Evolutionary conservation across 2,113 vertebrate species (phyloP).

Genomic region (Carassius auratus): DNA sequence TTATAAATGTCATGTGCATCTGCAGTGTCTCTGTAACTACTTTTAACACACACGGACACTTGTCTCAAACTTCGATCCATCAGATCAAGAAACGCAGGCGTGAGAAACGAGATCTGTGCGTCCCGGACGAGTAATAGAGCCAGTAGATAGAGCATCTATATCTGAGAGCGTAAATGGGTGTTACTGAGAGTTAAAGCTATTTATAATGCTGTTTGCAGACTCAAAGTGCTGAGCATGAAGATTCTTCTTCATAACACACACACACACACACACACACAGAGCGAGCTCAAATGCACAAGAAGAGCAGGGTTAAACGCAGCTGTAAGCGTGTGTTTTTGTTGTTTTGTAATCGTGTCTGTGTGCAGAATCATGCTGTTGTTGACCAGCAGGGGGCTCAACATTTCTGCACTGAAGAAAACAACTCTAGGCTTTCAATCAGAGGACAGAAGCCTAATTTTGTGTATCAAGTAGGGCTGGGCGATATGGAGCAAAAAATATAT

Average conservation of each 20-base stretch:
- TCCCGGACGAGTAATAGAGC: not conserved
- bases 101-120: not conserved
- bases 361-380: not conserved
- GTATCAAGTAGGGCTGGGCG: no score
- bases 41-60: not conserved
- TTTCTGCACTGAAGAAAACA: not conserved
- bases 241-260: not conserved
- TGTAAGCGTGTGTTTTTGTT: not conserved
- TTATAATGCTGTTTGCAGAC: constrained; percentile 37
- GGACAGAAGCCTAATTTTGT: no score
- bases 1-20: no score
- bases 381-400: not conserved
- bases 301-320: not conserved
- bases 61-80: not conserved
- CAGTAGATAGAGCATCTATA: not conserved
- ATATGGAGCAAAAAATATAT: no score
- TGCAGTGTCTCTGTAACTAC: not conserved
- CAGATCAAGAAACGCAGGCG: not conserved
- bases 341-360: not conserved
- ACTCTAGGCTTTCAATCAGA: no score
- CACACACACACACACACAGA: not conserved
- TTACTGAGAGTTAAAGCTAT: constrained; percentile 30
- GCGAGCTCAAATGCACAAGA: not conserved
- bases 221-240: constrained; percentile 3
- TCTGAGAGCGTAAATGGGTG: not conserved